Conservation (phyloP, 2,888 invertebrate species). For the Agonopterix subpropinquella region DNA sequence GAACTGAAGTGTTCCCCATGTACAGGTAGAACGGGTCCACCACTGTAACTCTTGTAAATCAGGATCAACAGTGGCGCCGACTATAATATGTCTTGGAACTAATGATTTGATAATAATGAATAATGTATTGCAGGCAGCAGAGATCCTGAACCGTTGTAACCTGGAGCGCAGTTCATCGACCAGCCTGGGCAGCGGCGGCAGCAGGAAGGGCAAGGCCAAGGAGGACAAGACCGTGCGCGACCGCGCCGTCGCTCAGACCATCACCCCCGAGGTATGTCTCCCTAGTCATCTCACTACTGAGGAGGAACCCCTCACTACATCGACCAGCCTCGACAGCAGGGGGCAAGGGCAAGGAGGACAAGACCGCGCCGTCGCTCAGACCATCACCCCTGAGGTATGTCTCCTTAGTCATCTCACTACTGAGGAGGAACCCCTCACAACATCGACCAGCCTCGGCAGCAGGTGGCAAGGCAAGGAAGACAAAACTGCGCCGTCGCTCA, state of each 20-base stretch:
- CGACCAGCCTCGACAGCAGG: slow-evolving; percentile 62
- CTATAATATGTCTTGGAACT: too few species aligned
- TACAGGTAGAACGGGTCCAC: neutral
- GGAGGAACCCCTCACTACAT: too few species aligned
- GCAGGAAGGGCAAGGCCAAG: slow-evolving; percentile 44
- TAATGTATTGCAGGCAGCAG: slow-evolving; percentile 72
- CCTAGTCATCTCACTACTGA: neutral
- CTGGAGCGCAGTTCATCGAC: slow-evolving; percentile 71
- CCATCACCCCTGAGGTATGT: slow-evolving; percentile 71
- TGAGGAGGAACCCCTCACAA: too few species aligned
- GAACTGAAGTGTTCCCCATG: too few species aligned
- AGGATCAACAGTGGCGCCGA: too few species aligned
- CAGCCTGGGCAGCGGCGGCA: slow-evolving; percentile 62
- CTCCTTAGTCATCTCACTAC: neutral
- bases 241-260: slow-evolving; percentile 31
- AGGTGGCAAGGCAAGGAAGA: slow-evolving; percentile 45
- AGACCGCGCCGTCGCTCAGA: slow-evolving; percentile 32
- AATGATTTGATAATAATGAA: too few species aligned
- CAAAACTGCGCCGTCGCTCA: slow-evolving; percentile 33
- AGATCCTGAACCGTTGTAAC: slow-evolving; percentile 78
- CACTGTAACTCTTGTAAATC: neutral
- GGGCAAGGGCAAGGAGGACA: slow-evolving; percentile 41
- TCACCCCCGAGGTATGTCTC: slow-evolving; percentile 69
- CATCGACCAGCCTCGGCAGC: slow-evolving; percentile 62
- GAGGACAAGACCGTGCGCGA: slow-evolving; percentile 44